Conservation (phyloP, 2,797 vertebrate genomes). For the Mormyrus proboscirostris region DNA sequence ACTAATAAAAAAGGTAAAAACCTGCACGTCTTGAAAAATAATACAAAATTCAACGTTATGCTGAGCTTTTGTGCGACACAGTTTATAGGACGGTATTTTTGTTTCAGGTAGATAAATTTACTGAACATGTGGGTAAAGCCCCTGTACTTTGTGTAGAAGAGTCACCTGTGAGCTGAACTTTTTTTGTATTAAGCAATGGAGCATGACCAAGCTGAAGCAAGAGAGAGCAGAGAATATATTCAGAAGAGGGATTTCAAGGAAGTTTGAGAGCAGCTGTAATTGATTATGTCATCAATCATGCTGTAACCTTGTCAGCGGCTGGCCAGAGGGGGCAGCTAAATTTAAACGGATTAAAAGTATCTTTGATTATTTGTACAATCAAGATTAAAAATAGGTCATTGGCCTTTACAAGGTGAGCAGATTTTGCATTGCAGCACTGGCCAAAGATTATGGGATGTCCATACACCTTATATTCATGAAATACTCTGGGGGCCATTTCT, state of each 20-base stretch:
- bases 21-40: background rate
- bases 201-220: background rate
- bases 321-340: background rate
- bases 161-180: background rate
- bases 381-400: slow-evolving; percentile 4
- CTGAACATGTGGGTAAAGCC: background rate
- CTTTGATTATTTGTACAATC: slow-evolving; percentile 8
- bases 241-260: background rate
- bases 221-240: background rate
- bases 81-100: background rate
- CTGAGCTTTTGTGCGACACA: background rate
- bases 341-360: background rate
- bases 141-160: background rate
- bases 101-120: background rate
- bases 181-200: slow-evolving; percentile 9
- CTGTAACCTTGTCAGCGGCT: background rate
- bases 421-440: background rate
- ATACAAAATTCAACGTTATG: background rate
- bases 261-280: slow-evolving; percentile 2
- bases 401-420: background rate
- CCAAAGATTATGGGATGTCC: background rate
- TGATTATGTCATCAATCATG: slow-evolving; percentile 13
- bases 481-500: background rate
- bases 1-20: background rate
- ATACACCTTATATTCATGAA: background rate